A percentile compares a stretch with the other conserved stretches of the same genome.
Evolutionary conservation across 2,797 vertebrate genomes (phyloP).

Genomic region (Premnoplex brunnescens): DNA sequence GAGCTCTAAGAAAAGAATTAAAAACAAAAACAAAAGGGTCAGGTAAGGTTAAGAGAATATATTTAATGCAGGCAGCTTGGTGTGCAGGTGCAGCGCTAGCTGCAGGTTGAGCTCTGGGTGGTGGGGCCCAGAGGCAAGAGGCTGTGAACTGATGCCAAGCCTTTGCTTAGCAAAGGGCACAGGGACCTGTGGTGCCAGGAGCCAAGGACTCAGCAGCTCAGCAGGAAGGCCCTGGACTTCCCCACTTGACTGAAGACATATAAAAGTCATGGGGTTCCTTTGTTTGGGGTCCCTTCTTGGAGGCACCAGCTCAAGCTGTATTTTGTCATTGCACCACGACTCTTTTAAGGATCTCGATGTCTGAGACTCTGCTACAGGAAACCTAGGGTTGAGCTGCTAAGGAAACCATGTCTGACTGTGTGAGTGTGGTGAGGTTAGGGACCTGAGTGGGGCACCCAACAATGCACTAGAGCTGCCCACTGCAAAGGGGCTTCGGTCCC

Average conservation of each 20-base stretch:
- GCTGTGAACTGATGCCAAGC: background rate
- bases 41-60: background rate
- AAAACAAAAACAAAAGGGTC: background rate
- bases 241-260: background rate
- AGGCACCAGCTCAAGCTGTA: background rate
- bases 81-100: background rate
- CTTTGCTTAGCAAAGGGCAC: background rate
- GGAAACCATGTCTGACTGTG: background rate
- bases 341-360: background rate
- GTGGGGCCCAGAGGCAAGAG: background rate
- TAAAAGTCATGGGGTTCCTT: background rate
- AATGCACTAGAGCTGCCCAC: background rate
- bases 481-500: fast-evolving
- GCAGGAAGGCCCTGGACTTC: background rate
- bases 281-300: fast-evolving
- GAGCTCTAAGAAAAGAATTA: constrained; percentile 78
- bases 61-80: background rate
- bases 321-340: background rate
- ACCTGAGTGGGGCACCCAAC: fast-evolving
- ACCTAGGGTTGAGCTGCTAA: background rate
- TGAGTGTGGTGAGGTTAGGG: background rate
- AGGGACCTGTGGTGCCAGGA: background rate
- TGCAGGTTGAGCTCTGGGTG: background rate
- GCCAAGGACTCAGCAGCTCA: background rate
- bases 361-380: background rate